Conservation (phyloP, 2,888 invertebrate species). For the Oligia strigilis region DNA sequence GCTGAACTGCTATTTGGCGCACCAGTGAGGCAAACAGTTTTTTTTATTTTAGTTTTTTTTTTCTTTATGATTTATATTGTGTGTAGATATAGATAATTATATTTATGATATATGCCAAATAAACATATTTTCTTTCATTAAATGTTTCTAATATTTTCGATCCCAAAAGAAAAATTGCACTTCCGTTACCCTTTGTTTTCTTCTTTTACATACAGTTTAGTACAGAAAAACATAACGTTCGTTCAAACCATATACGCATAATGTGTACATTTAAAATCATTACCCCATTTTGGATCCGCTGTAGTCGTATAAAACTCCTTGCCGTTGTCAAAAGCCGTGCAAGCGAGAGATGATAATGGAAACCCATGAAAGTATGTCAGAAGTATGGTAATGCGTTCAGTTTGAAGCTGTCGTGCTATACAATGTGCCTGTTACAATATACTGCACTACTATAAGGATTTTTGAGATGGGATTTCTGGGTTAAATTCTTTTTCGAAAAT, state of each 20-base stretch:
- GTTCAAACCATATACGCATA: slow-evolving; percentile 17
- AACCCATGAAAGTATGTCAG: slow-evolving; percentile 51
- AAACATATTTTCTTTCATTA: neutral
- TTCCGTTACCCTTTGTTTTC: neutral
- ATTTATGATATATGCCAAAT: too few relatives aligned
- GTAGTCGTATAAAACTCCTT: slow-evolving; percentile 37
- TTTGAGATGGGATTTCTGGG: neutral
- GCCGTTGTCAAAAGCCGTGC: slow-evolving; percentile 33
- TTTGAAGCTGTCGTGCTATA: slow-evolving; percentile 28
- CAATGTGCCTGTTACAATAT: slow-evolving; percentile 11
- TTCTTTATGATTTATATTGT: too few relatives aligned
- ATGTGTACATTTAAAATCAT: slow-evolving; percentile 61
- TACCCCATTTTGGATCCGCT: slow-evolving; percentile 45
- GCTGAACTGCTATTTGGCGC: too few relatives aligned
- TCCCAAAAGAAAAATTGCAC: neutral
- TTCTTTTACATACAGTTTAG: neutral
- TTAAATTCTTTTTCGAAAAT: neutral
- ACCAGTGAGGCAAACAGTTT: too few relatives aligned
- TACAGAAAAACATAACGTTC: neutral
- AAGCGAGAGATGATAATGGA: slow-evolving; percentile 50
- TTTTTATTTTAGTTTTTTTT: too few relatives aligned
- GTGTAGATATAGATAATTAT: too few relatives aligned
- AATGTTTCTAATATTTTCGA: neutral
- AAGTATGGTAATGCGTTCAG: slow-evolving; percentile 52
- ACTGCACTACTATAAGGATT: slow-evolving; percentile 12